phyloP scores from a whole-genome alignment of 1,140 invertebrate species.

The Caenorhabditis inopinata region DNA sequence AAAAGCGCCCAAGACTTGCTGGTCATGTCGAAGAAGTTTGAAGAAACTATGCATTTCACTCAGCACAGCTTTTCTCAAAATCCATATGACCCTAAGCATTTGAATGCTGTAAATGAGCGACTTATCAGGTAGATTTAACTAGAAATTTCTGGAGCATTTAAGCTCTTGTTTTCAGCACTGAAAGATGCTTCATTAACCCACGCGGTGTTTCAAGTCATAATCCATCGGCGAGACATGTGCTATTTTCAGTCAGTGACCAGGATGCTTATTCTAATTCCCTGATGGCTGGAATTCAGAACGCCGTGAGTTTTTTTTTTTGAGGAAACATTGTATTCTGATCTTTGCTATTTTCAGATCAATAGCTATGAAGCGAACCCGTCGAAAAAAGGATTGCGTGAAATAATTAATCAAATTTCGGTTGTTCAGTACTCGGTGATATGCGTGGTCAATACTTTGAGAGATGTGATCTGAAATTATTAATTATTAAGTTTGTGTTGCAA shows the following conservation, averaged over 20 bases:
- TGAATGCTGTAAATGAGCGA: constrained; percentile 34
- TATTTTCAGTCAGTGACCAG: constrained; percentile 42
- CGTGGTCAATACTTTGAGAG: constrained; percentile 37
- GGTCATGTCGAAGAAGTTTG: constrained; percentile 13
- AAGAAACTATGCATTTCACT: constrained; percentile 26
- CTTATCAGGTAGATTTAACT: not conserved
- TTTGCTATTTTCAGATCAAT: constrained; percentile 1
- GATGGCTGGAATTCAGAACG: constrained; percentile 46
- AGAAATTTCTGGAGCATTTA: not conserved
- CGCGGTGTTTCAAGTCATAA: constrained; percentile 37
- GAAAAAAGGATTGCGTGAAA: constrained; percentile 10
- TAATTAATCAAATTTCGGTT: constrained; percentile 42
- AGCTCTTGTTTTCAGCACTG: constrained; percentile 9
- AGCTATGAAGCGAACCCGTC: not conserved
- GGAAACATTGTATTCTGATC: not conserved
- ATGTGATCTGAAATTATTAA: constrained; percentile 15
- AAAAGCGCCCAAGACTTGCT: constrained; percentile 15
- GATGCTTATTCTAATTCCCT: constrained; percentile 40
- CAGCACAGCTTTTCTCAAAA: constrained; percentile 28
- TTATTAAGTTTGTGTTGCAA: too few species aligned
- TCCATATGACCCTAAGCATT: constrained; percentile 28
- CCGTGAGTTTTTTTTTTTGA: not conserved
- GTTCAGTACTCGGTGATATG: constrained; percentile 47
- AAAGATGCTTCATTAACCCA: constrained; percentile 50
- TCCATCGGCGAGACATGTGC: constrained; percentile 36